Base-by-base conservation (phyloP, 1,140 invertebrate genomes). In the Drosophila pseudoananassae region DNA sequence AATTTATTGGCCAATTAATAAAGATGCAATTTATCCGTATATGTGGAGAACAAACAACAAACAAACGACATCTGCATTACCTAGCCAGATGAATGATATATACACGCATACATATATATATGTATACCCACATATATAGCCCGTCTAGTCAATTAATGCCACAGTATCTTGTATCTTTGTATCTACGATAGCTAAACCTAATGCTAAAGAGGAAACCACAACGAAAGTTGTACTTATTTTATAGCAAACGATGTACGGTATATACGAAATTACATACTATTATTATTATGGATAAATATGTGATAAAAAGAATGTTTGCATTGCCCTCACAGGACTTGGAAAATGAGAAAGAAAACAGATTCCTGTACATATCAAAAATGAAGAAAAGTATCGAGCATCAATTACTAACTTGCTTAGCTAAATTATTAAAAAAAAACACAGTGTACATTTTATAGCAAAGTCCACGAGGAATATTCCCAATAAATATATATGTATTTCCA, bases 1-100 rank as follows among this genome's bases (percentile, higher is more conserved):
- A 64, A 80, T 85, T 65, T 81, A 87, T 81, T 85, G 78, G 81
- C 82, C 74, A 87, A 85, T 87, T 85, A 87, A 85, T 87, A 85
- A 85, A 78, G 54, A 87, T 66, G 81, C 82, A 78, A 85, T 78
- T 81, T 74, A 85, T 74, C 76, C 78, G 57, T 50, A 82, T 36
- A 54, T 59, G 40, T 58, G 20, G 33, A 58, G 50, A 68, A 46
- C 25, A 45, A 61, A 38, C 63, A 50, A 55, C 53, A 43, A 55
- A 40, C 17, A 36, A 36, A 38, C 36, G 51, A 27, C 71, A 75
- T 75, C 72, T 65, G 53, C 53, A 84, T 81, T 73, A 84, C 63
- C 59, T 77, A 81, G 81, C 61, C 77, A 64, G 52, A 72, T 54
- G 36, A 57, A 84, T 56, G 66, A 17, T 61, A 65, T 56, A 56